Evolutionary conservation across 2,797 vertebrate species (phyloP).

Genomic region (Danio choprae): DNA sequence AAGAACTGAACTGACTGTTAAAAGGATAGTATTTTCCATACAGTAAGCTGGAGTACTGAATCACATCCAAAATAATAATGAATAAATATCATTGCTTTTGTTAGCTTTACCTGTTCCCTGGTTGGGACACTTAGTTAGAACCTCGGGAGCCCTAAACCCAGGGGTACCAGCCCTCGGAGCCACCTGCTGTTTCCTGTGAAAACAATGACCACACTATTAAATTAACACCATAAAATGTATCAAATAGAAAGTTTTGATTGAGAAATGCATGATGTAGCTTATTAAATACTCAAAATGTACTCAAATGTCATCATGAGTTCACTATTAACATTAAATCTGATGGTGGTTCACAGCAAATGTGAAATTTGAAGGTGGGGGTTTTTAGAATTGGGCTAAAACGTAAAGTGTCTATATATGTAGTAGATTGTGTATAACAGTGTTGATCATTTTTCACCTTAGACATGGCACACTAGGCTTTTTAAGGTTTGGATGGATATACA

Average conservation of each 20-base stretch:
- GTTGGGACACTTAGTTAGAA: slow-evolving; percentile 92
- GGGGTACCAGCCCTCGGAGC: slow-evolving; percentile 96
- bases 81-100: not conserved
- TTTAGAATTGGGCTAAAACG: too few species aligned
- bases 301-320: too few species aligned
- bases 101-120: slow-evolving; percentile 89
- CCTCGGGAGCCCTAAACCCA: slow-evolving; percentile 96
- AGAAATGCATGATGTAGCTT: too few species aligned
- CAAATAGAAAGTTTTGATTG: too few species aligned
- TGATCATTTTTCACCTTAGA: not conserved
- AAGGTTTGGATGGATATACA: not conserved
- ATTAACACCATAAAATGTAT: slow-evolving; percentile 12
- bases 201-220: not conserved
- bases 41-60: not conserved
- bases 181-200: slow-evolving; percentile 87
- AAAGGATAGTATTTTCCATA: not conserved
- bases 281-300: too few species aligned
- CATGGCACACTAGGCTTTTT: too few species aligned
- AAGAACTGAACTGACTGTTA: too few species aligned
- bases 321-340: too few species aligned
- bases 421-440: too few species aligned
- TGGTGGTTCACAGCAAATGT: too few species aligned
- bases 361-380: too few species aligned
- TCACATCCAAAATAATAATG: not conserved
- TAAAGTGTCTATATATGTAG: not conserved